Evolutionary conservation across 2,113 vertebrate genomes (phyloP), one percentile per base, ranked within the genome.

Genomic region (Mus spicilegus): DNA sequence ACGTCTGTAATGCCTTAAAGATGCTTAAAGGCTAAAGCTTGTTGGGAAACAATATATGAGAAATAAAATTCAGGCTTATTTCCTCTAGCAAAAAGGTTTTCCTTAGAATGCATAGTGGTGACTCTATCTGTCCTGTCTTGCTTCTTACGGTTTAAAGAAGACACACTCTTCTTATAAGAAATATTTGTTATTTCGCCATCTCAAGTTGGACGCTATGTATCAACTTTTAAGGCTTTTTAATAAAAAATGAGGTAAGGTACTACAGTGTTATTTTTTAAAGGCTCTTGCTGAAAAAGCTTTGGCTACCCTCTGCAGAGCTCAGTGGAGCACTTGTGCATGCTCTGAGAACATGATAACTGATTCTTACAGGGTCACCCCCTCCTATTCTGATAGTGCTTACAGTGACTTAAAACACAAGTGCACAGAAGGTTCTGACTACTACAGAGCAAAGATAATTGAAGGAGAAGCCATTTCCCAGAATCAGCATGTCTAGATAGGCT

Each of bases 141-240:
- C 86, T 89, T 69, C 26, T 88, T 95, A 88, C 88, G 33, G 69
- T 92, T 11, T 93, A n/a, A 87, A 51, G 56, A 91, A 93, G 73
- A 80, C 6, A n/a, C 63, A 58, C 33, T 91, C 36, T 88, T 86
- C 36, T 88, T 86, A 4, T 13, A 77, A 82, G 36, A 87, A 58
- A 39, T 72, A 67, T 17, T 85, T 46, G 63, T 75, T 61, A 63
- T 88, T 91, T 92, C 87, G 17, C 54, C 12, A 24, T 91, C 30
- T 95, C 19, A 46, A 0, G 61, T 92, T 89, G 61, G 46, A 72
- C 30, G 77, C 20, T 77, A 17, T 36, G 12, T 14, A 67, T 46
- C 36, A 65, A 14, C 8, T 95, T 3, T 93, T 5, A n/a, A 2
- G 69, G 16, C 28, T 86, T 96, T 94, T 42, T 93, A 42, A 73